Evolutionary conservation across 2,113 vertebrate genomes (phyloP), one percentile per base, ranked within the genome.

Genomic region (Suricata suricatta): DNA sequence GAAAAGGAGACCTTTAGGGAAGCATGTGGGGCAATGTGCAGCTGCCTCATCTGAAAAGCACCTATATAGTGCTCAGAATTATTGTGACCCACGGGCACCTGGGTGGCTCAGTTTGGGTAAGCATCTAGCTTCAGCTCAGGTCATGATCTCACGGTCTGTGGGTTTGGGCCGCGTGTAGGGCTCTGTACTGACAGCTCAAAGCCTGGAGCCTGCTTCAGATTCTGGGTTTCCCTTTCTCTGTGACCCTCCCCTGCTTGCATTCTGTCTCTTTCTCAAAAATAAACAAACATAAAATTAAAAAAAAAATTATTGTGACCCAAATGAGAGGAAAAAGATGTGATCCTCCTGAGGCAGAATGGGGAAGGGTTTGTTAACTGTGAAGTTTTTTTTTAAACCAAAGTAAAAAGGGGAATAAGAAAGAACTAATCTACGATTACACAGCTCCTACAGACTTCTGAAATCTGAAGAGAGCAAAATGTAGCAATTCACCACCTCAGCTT

Each of bases 381-480:
- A 79, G 63, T 69, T 83, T 64, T 29, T 64, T 64, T 60, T 60
- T 66, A 60, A 81, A 60, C 47, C 17, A 60, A 57, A n/a, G 5
- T 76, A 33, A 77, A 95, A 74, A 17, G 1, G 17, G 71, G 44
- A 71, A 71, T 52, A 44, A 64, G 69, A 72, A 69, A 88, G 50
- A 72, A 8, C 35, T 50, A 25, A 72, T 8, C 35, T 38, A 25
- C 17, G 19, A 23, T 29, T 69, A 8, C 50, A 69, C 9, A 95
- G 83, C 29, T 91, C 10, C 76, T 82, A 80, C 38, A 94, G 44
- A 88, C 52, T 79, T 90, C 41, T 60, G 27, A 41, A 95, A 95
- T 57, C 66, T 29, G 71, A 60, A 63, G 44, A 35, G 88, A 87
- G 38, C 21, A 95, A 86, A 93, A 69, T 13, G 9, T 54, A 84